Conservation (phyloP, 2,113 vertebrate genomes). For the Centropus bengalensis region DNA sequence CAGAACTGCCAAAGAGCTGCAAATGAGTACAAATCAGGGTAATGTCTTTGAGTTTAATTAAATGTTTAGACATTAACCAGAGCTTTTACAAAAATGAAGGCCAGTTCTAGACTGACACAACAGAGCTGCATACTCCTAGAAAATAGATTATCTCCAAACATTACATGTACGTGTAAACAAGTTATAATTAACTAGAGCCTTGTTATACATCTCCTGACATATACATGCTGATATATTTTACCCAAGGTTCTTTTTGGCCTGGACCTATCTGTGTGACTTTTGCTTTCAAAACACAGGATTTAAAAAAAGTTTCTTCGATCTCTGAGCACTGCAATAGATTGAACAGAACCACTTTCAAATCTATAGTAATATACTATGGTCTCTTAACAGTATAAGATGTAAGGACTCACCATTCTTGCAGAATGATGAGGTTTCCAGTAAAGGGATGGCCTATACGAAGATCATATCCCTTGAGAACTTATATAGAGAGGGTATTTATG, state of each 20-base stretch:
- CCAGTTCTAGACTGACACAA: neutral
- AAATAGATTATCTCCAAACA: neutral
- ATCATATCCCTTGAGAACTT: neutral
- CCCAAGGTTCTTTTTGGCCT: neutral
- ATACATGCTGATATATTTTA: neutral
- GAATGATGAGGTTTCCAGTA: neutral
- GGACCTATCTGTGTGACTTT: neutral
- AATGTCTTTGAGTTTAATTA: neutral
- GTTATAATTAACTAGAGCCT: neutral
- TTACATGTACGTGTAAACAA: neutral
- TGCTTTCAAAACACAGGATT: neutral
- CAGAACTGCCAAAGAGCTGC: neutral
- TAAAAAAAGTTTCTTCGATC: neutral
- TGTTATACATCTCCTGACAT: neutral
- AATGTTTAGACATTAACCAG: neutral
- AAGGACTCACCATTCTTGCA: conserved; percentile 59
- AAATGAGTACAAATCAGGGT: neutral
- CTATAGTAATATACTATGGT: neutral
- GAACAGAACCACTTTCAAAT: neutral
- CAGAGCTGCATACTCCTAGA: neutral
- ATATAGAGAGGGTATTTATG: neutral
- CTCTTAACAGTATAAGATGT: neutral
- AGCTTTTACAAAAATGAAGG: neutral
- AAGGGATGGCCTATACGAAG: neutral
- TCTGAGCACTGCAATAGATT: neutral